phyloP scores from a whole-genome alignment of 1,140 invertebrate genomes.

The Agrypnia vestita region DNA sequence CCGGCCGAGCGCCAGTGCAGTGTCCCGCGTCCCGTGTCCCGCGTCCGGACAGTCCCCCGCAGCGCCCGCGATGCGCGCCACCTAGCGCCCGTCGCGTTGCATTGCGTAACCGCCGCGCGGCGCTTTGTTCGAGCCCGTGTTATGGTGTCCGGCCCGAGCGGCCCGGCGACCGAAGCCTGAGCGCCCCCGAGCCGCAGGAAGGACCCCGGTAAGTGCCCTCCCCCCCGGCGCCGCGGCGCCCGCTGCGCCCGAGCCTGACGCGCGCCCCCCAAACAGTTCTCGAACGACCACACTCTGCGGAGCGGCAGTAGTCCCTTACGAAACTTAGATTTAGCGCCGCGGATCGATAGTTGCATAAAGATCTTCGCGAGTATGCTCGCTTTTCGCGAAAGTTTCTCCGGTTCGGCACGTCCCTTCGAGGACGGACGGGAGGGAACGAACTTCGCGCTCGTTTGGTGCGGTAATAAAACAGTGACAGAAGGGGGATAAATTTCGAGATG shows the following conservation, averaged over 20 bases:
- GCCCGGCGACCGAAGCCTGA: constrained; percentile 6
- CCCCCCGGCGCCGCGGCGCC: not conserved
- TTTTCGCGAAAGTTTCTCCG: no score
- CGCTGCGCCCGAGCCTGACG: no score
- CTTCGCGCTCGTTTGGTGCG: no score
- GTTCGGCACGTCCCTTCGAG: not conserved
- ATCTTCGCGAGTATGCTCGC: not conserved
- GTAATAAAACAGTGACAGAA: no score
- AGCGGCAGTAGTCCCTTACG: not conserved
- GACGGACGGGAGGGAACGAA: not conserved
- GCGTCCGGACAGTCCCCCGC: constrained; percentile 1
- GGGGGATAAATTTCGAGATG: no score
- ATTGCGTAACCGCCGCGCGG: constrained; percentile 30
- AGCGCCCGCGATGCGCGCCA: constrained; percentile 12
- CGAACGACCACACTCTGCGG: not conserved
- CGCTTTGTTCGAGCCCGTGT: constrained; percentile 1
- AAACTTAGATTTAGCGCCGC: not conserved
- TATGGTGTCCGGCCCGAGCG: constrained; percentile 17
- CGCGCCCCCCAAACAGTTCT: no score
- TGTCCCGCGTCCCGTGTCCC: constrained; percentile 13
- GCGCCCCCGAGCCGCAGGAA: not conserved
- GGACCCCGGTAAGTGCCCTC: not conserved
- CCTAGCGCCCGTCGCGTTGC: not conserved
- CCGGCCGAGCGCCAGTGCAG: not conserved
- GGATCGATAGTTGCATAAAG: not conserved